Evolutionary conservation across 2,888 invertebrate species (phyloP), one percentile per base, ranked within the genome.

Genomic region (Euzophera pinguis): DNA sequence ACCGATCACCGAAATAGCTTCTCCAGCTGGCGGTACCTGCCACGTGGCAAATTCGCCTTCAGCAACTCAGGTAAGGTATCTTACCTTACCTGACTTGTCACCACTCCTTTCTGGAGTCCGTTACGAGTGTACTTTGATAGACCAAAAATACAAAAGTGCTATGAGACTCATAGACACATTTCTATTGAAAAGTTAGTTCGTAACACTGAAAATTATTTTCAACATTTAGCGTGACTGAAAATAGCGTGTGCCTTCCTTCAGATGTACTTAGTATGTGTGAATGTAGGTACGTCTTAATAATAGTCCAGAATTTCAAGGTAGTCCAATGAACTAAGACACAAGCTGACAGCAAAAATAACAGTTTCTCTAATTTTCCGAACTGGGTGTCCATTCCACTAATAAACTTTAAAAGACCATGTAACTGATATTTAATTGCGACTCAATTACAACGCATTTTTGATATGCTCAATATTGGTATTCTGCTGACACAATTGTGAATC

Each of bases 1-100:
- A 87, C 90, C 91, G 90, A 85, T 89, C 90, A 86, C 90, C 75
- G 76, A 90, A 90, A 90, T 90, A 90, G 76, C 86, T 83, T 81
- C 79, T 89, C 89, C 90, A 90, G 89, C 85, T 88, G 87, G 84
- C 82, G 69, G 75, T 87, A 86, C 86, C 88, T 85, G 85, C 80
- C 89, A 89, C 89, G 89, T 89, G 88, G 86, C 75, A 62, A 69
- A 69, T 68, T 73, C 63, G 64, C 67, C 70, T 69, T 63, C 63
- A 61, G 66, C 56, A 38, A 5, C 22, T n/a, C n/a, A n/a, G n/a
- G n/a, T 29, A 29, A 65, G 66, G 69, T 69, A 69, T 68, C 66
- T 64, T 71, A 75, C 77, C 77, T 75, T 75, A 39, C 22, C 22
- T 22, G 22, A 32, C 32, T 6, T 32, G 32, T 32, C 32, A 9